phyloP scores from a whole-genome alignment of 2,888 invertebrate genomes.

The Tanypteryx hageni region DNA sequence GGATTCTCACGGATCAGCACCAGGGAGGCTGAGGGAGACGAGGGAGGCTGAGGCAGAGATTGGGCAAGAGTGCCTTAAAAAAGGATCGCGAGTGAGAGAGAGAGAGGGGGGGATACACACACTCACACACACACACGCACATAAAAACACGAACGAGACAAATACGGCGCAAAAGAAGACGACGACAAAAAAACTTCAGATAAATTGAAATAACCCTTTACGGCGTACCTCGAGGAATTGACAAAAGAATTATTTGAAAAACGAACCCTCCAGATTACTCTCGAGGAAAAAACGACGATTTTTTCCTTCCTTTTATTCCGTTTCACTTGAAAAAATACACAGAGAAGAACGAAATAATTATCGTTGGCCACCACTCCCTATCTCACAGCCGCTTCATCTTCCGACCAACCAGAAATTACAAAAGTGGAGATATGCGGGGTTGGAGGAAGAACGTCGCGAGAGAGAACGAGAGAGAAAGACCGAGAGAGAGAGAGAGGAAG shows the following conservation, averaged over 20 bases:
- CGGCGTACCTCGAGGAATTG: constrained; percentile 14
- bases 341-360: not conserved
- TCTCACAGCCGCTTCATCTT: too few species aligned
- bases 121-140: not conserved
- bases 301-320: not conserved
- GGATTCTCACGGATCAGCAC: constrained; percentile 60
- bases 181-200: constrained; percentile 40
- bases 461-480: not conserved
- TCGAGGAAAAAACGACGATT: not conserved
- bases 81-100: not conserved
- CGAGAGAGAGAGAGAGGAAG: not conserved
- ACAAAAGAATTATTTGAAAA: constrained; percentile 50
- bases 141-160: constrained; percentile 42
- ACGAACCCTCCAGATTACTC: constrained; percentile 50
- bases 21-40: not conserved
- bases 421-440: too few species aligned
- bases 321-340: not conserved
- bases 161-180: constrained; percentile 46
- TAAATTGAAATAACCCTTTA: constrained; percentile 46
- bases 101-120: too few species aligned
- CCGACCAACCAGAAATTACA: too few species aligned
- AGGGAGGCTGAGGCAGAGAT: constrained; percentile 22
- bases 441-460: too few species aligned
- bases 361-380: too few species aligned
- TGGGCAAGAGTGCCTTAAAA: not conserved